Evolutionary conservation across 1,140 invertebrate species (phyloP).

Genomic region (Drosophila insularis): DNA sequence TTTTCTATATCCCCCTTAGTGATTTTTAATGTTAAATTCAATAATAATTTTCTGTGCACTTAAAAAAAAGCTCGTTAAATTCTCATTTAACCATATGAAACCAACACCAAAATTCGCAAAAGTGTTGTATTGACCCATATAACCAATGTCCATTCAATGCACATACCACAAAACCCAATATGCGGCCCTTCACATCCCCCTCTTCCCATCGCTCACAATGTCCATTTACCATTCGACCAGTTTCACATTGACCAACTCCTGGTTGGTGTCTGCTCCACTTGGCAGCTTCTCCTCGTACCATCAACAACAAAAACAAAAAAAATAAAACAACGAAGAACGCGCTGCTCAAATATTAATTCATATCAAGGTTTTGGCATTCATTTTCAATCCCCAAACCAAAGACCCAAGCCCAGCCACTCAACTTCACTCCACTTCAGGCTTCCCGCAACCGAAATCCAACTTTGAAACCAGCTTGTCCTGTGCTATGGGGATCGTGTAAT

Average conservation of each 20-base stretch:
- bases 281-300: constrained; percentile 31
- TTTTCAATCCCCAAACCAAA: constrained; percentile 48
- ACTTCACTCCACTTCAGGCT: neutral
- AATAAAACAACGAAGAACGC: neutral
- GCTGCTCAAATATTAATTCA: constrained; percentile 78
- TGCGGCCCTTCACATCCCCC: neutral
- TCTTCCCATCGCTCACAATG: neutral
- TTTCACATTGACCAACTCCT: constrained; percentile 21
- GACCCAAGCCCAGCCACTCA: neutral
- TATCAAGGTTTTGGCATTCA: constrained; percentile 77
- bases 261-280: constrained; percentile 51
- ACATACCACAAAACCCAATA: constrained; percentile 21
- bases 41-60: too few relatives aligned
- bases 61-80: constrained; percentile 15
- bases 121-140: constrained; percentile 51
- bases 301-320: neutral
- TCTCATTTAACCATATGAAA: constrained; percentile 27
- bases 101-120: constrained; percentile 19
- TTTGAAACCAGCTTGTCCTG: constrained; percentile 23
- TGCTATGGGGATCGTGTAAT: constrained; percentile 66
- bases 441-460: neutral
- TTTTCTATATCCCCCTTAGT: too few relatives aligned
- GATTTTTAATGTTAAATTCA: too few relatives aligned
- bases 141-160: constrained; percentile 49
- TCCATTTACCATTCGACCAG: neutral